Conservation (phyloP, 2,888 invertebrate species). For the Cerastis rubricosa region DNA sequence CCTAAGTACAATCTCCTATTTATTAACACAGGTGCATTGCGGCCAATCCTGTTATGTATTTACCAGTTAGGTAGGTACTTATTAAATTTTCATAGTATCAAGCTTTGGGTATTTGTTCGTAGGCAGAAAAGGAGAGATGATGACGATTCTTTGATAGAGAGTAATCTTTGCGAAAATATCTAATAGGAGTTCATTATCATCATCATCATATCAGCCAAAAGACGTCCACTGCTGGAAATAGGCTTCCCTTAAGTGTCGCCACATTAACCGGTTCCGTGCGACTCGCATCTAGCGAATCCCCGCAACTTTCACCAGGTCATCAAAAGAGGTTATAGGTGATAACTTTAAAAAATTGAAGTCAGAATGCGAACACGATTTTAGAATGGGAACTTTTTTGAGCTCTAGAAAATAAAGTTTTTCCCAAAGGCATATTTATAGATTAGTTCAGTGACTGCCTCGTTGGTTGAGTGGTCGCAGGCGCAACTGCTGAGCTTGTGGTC, state of each 20-base stretch:
- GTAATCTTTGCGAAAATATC: not conserved
- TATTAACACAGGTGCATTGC: conserved; percentile 58
- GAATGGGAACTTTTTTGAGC: not conserved
- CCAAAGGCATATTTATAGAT: not conserved
- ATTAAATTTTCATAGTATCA: conserved; percentile 18
- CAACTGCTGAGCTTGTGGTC: too few species aligned
- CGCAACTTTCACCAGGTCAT: too few species aligned
- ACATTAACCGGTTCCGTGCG: too few species aligned
- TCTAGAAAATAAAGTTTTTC: not conserved
- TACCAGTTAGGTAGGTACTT: conserved; percentile 14
- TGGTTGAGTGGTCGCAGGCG: too few species aligned
- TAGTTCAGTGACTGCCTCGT: not conserved
- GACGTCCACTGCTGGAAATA: too few species aligned
- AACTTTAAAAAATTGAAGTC: not conserved
- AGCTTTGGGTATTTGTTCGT: conserved; percentile 8
- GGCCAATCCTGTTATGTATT: conserved; percentile 50
- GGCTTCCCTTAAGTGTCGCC: too few species aligned
- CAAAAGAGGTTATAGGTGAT: too few species aligned
- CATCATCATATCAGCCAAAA: too few species aligned
- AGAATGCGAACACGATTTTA: not conserved
- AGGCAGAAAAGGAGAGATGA: conserved; percentile 15
- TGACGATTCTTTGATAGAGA: not conserved
- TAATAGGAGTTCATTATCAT: too few species aligned
- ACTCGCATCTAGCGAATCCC: too few species aligned
- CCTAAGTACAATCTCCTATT: conserved; percentile 32